A percentile compares a stretch with the other conserved stretches of the same genome.
Conservation (phyloP, 2,888 invertebrate genomes). For the Philereme vetulata region DNA sequence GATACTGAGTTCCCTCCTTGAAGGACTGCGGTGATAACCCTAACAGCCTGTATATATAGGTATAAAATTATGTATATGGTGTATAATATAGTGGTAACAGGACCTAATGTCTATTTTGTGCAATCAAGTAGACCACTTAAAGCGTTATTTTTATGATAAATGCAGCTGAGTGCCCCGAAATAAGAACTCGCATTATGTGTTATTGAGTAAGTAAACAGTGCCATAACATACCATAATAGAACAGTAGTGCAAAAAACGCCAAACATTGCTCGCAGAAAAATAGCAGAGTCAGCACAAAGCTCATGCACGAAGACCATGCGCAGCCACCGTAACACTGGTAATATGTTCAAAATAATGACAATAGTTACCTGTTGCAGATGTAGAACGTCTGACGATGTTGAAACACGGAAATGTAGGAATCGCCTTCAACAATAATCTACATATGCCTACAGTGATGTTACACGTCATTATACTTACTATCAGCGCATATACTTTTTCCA, state of each 20-base stretch:
- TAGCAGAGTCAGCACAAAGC: constrained; percentile 16
- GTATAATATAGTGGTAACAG: too few species aligned
- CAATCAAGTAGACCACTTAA: neutral
- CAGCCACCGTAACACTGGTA: constrained; percentile 21
- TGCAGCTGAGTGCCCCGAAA: constrained; percentile 1
- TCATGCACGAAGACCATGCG: constrained; percentile 26
- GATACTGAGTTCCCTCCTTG: too few species aligned
- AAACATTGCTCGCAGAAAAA: constrained; percentile 3
- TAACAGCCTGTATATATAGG: too few species aligned
- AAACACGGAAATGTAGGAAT: constrained; percentile 27
- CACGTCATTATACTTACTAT: constrained; percentile 14
- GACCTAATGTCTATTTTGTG: neutral
- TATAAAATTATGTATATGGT: too few species aligned
- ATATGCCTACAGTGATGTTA: constrained; percentile 27
- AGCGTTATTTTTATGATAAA: constrained; percentile 2
- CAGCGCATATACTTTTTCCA: constrained; percentile 24
- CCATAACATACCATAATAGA: constrained; percentile 29
- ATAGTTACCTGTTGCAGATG: constrained; percentile 29
- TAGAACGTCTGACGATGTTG: constrained; percentile 27
- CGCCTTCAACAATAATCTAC: constrained; percentile 27
- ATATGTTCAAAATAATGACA: constrained; percentile 20
- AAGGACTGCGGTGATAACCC: too few species aligned
- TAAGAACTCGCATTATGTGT: constrained; percentile 18
- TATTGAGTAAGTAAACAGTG: constrained; percentile 29
- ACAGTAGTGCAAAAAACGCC: constrained; percentile 25